phyloP scores from a whole-genome alignment of 1,140 invertebrate species.

The Lasaia peninsularis region DNA sequence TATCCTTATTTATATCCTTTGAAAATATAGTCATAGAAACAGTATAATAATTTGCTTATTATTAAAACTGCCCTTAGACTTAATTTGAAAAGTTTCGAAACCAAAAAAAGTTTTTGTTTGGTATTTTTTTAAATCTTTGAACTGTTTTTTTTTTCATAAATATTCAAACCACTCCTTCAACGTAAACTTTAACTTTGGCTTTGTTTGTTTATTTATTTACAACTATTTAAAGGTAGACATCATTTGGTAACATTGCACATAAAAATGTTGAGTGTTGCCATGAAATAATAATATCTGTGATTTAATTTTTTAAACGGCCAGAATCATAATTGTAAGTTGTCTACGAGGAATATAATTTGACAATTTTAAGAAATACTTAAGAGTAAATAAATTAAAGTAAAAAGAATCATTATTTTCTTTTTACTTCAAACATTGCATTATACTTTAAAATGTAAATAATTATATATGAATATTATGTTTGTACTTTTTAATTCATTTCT shows the following conservation, averaged over 20 bases:
- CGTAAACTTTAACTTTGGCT: neutral
- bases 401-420: slow-evolving; percentile 2
- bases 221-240: neutral
- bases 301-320: too few species aligned
- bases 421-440: too few species aligned
- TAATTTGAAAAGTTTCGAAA: neutral
- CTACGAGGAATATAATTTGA: neutral
- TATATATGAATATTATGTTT: too few species aligned
- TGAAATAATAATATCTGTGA: neutral
- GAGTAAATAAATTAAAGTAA: slow-evolving; percentile 3
- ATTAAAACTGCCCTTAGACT: neutral
- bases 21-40: too few species aligned
- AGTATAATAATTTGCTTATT: neutral
- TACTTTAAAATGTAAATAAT: too few species aligned
- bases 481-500: too few species aligned
- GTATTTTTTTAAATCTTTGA: neutral
- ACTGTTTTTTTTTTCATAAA: neutral
- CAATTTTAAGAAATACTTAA: too few species aligned
- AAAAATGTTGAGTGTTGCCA: slow-evolving; percentile 4
- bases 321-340: neutral
- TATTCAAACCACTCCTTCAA: neutral
- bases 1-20: neutral
- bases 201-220: neutral
- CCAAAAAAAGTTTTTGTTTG: neutral
- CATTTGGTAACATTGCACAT: neutral